A percentile compares a stretch with the other conserved stretches of the same genome.
phyloP scores from a whole-genome alignment of 2,888 invertebrate species.

The Homarus gammarus region DNA sequence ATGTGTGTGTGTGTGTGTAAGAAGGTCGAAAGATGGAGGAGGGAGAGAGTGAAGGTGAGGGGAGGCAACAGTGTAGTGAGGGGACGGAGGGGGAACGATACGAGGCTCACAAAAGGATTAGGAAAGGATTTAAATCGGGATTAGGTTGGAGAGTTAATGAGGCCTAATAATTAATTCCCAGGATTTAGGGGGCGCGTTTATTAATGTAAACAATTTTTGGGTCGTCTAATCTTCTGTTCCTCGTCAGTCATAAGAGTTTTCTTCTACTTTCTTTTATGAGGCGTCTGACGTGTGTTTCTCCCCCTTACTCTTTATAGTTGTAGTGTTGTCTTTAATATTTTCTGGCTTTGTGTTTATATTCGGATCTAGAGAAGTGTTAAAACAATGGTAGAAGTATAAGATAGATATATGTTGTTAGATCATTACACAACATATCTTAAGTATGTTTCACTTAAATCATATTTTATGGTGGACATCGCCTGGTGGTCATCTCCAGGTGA shows the following conservation, averaged over 20 bases:
- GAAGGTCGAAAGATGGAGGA: neutral
- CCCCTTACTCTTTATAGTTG: too few relatives aligned
- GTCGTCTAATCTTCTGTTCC: slow-evolving; percentile 22
- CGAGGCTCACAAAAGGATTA: slow-evolving; percentile 21
- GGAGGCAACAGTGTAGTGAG: neutral
- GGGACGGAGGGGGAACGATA: slow-evolving; percentile 13
- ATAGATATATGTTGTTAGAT: too few relatives aligned
- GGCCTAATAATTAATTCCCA: slow-evolving; percentile 73
- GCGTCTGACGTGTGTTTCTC: too few relatives aligned
- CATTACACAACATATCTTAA: too few relatives aligned
- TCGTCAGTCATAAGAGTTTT: slow-evolving; percentile 31
- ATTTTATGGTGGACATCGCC: too few relatives aligned
- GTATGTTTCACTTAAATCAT: too few relatives aligned
- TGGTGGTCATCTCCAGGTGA: too few relatives aligned
- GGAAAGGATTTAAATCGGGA: slow-evolving; percentile 65
- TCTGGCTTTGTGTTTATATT: too few relatives aligned
- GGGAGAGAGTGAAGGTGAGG: neutral
- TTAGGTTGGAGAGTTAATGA: slow-evolving; percentile 74
- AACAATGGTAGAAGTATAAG: too few relatives aligned
- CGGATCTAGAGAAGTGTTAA: too few relatives aligned
- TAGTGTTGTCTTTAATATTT: too few relatives aligned
- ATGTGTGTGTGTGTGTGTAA: neutral
- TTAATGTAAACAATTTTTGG: slow-evolving; percentile 71
- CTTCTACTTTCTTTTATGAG: neutral
- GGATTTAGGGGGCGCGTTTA: slow-evolving; percentile 51